Percentiles rank a stretch among this genome's conserved stretches.
These are phyloP conservation scores for Acrocephalus kingi DNA, from an alignment of 2,113 vertebrate species.

Conservation along the genomic window DNA sequence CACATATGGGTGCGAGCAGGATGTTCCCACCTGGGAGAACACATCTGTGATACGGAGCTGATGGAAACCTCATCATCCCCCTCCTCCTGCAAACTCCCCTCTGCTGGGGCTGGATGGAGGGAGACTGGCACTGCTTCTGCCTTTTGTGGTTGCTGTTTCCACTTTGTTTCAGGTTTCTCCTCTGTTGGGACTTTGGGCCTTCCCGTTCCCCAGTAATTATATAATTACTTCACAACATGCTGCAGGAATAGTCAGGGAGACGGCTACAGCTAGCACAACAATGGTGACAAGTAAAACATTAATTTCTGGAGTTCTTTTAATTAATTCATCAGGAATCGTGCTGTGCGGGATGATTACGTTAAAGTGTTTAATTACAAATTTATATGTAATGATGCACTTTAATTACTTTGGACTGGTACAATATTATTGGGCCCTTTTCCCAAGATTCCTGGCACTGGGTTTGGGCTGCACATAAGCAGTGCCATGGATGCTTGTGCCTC, in stretches of 20 bases:
- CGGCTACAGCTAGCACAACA: slow-evolving; percentile 74
- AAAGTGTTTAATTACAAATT: slow-evolving; percentile 97
- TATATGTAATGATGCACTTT: slow-evolving; percentile 90
- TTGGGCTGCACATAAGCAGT: slow-evolving; percentile 60
- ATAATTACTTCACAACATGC: slow-evolving; percentile 79
- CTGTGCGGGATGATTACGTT: slow-evolving; percentile 89
- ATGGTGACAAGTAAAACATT: slow-evolving; percentile 86
- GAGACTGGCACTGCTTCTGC: neutral
- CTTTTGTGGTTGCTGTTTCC: slow-evolving; percentile 24
- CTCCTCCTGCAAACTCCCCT: neutral
- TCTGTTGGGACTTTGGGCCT: slow-evolving; percentile 68
- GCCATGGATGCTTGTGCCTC: slow-evolving; percentile 66
- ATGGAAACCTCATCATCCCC: neutral
- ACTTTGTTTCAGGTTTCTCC: slow-evolving; percentile 61
- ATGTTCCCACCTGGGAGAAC: neutral
- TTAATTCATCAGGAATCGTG: slow-evolving; percentile 88
- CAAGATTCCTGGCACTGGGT: slow-evolving; percentile 78
- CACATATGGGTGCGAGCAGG: neutral
- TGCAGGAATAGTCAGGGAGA: slow-evolving; percentile 72
- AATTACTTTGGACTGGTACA: slow-evolving; percentile 91
- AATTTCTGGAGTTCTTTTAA: slow-evolving; percentile 89
- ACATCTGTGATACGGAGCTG: neutral
- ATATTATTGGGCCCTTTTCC: slow-evolving; percentile 88
- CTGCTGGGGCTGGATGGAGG: neutral
- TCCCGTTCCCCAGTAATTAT: slow-evolving; percentile 67